Base-by-base conservation (phyloP, 2,113 vertebrate species). In the Psammodynastes pulverulentus region DNA sequence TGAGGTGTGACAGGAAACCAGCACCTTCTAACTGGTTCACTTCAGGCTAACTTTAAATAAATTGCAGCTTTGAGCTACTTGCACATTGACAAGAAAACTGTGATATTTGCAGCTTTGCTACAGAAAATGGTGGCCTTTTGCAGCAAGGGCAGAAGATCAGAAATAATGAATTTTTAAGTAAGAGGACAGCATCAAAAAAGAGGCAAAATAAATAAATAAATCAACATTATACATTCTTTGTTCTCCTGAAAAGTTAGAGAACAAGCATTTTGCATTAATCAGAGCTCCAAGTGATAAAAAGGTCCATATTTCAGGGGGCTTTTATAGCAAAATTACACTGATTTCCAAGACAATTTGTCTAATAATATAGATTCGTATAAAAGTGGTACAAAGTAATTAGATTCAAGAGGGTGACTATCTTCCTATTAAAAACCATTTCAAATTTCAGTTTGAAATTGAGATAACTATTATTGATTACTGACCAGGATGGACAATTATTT, bases 1-100 rank as follows among this genome's bases (percentile, higher is more conserved):
- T 96, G 94, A 95, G 93, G 95, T 94, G 89, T 96, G 96, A 95
- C 96, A 93, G 94, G 95, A 96, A 96, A 89, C 94, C 91, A 96
- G 95, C 93, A 96, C 96, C 96, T 95, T 92, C 97, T 96, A 95
- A 97, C 95, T 92, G 94, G 94, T 96, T 97, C 94, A 95, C 96
- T 97, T 96, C 94, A 94, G 96, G 94, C 94, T 94, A 96, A 90
- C 95, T 97, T 96, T 94, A 95, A 92, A 95, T 95, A 97, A 96
- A 97, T 94, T 93, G 91, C 91, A 94, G 90, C 24, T 7, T 94
- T 96, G 95, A 97, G 79, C 92, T 93, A 92, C 91, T n/a, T 88
- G 54, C 94, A 95, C 88, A 0, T 93, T 96, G 95, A 96, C 94
- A 93, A 96, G 95, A 93, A 86, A 89, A 89, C 92, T 93, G 92